Evolutionary conservation across 2,888 invertebrate genomes (phyloP), one percentile per base, ranked within the genome.

Genomic region (Orchesella flavescens): DNA sequence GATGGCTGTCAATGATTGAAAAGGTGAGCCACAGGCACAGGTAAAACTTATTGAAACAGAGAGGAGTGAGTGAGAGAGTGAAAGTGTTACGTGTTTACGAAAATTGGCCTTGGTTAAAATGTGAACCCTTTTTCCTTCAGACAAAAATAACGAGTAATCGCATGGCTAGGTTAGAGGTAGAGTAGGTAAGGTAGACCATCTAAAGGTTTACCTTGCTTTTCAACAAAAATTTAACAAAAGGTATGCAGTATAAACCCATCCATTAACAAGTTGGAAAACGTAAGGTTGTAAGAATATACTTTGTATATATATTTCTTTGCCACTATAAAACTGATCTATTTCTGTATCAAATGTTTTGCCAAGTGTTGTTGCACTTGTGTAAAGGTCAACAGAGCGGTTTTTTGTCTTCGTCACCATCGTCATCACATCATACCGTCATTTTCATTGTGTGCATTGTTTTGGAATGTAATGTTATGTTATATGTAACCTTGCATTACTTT

Each of bases 101-200:
- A 81, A 81, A 81, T 75, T 75, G 82, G 71, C 82, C 82, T 82
- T 82, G 82, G 82, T 82, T 82, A n/a, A n/a, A n/a, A n/a, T 75
- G 71, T 75, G 75, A 75, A 71, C 82, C 82, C 57, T 75, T 82
- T 81, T 61, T 34, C 49, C 55, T n/a, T 57, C 77, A 46, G 72
- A 72, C 72, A 66, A 66, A 74, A 81, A 74, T 74, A 68, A 74
- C 34, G 68, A 61, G 59, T 65, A 66, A 34, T 57, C 15, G 10
- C 43, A 66, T 24, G 4, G 34, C 53, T 53, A 3, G 53, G 17
- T 17, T 10, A 59, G 17, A 59, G 46, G 13, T 21, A 59, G 59
- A 59, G 59, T 4, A 59, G 1, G 2, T 10, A 17, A 59, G 19
- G 46, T 46, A 46, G n/a, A 46, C 55, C 17, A 5, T 59, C 5